Percentiles rank a stretch among this genome's conserved stretches.
phyloP scores from a whole-genome alignment of 2,797 vertebrate genomes.

The Chelmon rostratus region DNA sequence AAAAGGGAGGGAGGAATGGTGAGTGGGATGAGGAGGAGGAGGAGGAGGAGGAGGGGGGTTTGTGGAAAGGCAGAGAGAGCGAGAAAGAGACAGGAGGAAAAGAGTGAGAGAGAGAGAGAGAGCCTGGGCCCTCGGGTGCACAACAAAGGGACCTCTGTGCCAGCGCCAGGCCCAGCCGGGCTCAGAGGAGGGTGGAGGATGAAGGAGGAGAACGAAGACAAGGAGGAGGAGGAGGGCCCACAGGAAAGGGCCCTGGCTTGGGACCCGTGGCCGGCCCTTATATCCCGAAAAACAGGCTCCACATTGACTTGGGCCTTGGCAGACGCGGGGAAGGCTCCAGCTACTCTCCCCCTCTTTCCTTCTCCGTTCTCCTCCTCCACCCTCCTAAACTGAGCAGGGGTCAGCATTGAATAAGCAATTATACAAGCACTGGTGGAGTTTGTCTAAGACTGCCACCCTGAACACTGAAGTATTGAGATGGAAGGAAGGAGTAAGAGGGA shows the following conservation, averaged over 20 bases:
- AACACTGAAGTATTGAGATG: conserved; percentile 87
- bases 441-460: conserved; percentile 90
- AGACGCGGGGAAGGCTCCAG: conserved; percentile 85
- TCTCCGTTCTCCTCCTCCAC: conserved; percentile 45
- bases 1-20: conserved; percentile 52
- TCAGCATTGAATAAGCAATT: conserved; percentile 97
- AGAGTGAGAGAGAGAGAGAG: conserved; percentile 77
- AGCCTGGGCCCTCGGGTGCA: conserved; percentile 87
- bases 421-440: conserved; percentile 94
- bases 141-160: conserved; percentile 99
- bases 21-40: conserved; percentile 79
- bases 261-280: conserved; percentile 86
- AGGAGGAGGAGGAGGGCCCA: conserved; percentile 88
- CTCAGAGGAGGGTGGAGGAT: conserved; percentile 84
- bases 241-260: conserved; percentile 98
- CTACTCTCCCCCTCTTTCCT: conserved; percentile 79
- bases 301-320: conserved; percentile 96
- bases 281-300: conserved; percentile 90
- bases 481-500: conserved; percentile 56
- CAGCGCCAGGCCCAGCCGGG: conserved; percentile 95
- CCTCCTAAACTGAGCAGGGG: conserved; percentile 91
- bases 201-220: conserved; percentile 70
- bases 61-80: conserved; percentile 76
- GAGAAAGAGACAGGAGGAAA: conserved; percentile 65
- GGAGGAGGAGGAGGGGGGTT: conserved; percentile 79